phyloP scores from a whole-genome alignment of 53 echinoderm and acorn worm genomes.

The Temnopleurus reevesii region DNA sequence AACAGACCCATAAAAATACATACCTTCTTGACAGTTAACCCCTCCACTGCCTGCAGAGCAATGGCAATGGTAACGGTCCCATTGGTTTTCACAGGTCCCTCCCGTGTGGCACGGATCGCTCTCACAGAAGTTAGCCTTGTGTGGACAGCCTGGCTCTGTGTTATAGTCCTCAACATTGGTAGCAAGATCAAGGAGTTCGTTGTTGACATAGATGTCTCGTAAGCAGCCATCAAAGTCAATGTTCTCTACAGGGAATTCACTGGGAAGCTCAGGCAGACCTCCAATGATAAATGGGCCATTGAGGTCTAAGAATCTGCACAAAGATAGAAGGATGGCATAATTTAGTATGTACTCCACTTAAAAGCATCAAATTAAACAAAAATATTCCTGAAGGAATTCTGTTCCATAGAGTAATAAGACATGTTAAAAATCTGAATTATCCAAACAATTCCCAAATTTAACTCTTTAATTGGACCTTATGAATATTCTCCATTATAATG shows the following conservation, averaged over 20 bases:
- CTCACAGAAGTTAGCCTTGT: constrained; percentile 78
- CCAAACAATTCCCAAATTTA: no score
- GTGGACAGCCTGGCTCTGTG: constrained; percentile 76
- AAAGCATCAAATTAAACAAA: no score
- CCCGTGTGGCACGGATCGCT: constrained; percentile 75
- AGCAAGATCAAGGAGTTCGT: constrained; percentile 80
- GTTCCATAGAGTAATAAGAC: no score
- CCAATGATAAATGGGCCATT: constrained; percentile 89
- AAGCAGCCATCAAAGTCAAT: constrained; percentile 90
- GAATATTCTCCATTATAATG: no score
- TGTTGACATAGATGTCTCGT: constrained; percentile 83
- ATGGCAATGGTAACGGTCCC: constrained; percentile 82
- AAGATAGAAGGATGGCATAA: background rate
- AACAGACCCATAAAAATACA: constrained; percentile 86
- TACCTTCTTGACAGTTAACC: constrained; percentile 91
- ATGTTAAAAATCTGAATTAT: no score
- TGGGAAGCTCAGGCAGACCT: constrained; percentile 82
- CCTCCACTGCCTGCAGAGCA: constrained; percentile 78
- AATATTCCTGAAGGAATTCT: no score
- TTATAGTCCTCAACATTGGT: constrained; percentile 80
- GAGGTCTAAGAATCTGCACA: constrained; percentile 74
- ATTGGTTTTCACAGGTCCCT: constrained; percentile 72
- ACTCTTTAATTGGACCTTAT: no score
- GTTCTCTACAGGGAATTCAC: constrained; percentile 81
- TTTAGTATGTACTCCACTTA: no score